phyloP scores from a whole-genome alignment of 2,113 vertebrate species.

The Dromaius novaehollandiae region DNA sequence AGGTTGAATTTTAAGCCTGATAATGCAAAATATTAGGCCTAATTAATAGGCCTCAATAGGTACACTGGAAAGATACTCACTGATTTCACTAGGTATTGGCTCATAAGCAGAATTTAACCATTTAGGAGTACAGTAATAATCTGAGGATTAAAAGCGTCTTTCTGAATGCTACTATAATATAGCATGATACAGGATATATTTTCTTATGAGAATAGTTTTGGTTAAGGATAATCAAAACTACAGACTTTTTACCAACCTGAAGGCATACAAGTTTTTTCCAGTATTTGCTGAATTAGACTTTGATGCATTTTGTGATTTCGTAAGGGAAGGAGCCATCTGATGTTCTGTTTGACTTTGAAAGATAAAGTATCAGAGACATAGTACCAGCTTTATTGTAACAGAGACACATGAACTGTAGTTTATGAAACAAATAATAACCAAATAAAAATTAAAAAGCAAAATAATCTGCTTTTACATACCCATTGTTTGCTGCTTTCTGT shows the following conservation, averaged over 20 bases:
- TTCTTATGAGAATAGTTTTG: background rate
- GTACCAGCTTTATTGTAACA: constrained; percentile 17
- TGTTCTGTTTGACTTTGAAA: constrained; percentile 64
- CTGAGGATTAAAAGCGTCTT: background rate
- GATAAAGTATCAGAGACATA: constrained; percentile 34
- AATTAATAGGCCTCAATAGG: background rate
- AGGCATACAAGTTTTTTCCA: constrained; percentile 55
- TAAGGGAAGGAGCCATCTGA: constrained; percentile 22
- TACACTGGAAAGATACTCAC: background rate
- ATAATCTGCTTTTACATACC: constrained; percentile 66
- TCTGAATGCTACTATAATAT: background rate
- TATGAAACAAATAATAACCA: background rate
- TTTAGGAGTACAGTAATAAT: background rate
- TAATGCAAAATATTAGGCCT: background rate
- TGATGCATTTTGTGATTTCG: constrained; percentile 53
- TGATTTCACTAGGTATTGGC: background rate
- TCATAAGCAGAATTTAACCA: background rate
- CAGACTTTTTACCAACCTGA: constrained; percentile 63
- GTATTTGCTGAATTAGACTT: constrained; percentile 23
- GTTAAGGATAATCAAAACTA: background rate
- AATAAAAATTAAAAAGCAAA: background rate
- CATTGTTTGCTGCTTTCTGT: constrained; percentile 33
- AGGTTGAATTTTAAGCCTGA: background rate
- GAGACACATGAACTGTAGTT: background rate
- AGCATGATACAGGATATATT: background rate